Conservation (phyloP, 1,140 invertebrate genomes). For the Trichomalopsis sarcophagae region DNA sequence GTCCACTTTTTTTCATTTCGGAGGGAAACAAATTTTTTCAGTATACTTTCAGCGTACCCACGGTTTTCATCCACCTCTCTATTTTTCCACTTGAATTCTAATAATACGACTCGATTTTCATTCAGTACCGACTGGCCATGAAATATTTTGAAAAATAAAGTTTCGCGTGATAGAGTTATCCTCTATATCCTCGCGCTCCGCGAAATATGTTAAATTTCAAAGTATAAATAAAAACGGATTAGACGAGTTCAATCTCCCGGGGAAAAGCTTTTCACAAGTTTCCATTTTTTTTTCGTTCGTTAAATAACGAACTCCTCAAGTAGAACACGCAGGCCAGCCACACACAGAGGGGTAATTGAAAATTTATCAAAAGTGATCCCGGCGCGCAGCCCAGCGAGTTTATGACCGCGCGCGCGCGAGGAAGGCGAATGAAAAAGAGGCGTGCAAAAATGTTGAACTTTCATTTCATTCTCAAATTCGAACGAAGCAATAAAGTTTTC, state of each 20-base stretch:
- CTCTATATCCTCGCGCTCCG: neutral
- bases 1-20: neutral
- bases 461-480: slow-evolving; percentile 7
- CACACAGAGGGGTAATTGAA: neutral
- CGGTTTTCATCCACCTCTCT: too few species aligned
- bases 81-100: too few species aligned
- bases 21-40: neutral
- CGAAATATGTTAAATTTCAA: neutral
- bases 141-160: neutral
- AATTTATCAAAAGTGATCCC: neutral
- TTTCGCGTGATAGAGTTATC: neutral
- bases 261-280: neutral
- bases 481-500: slow-evolving; percentile 7
- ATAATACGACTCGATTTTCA: neutral
- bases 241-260: neutral
- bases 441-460: neutral
- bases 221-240: neutral
- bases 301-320: neutral
- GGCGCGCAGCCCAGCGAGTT: neutral
- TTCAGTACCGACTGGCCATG: neutral
- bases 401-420: neutral
- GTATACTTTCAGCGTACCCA: neutral
- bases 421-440: neutral
- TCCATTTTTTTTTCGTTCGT: neutral
- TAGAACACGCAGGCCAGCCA: neutral